Base-by-base conservation (phyloP, 2,797 vertebrate genomes). In the Atherinosoma microstoma region DNA sequence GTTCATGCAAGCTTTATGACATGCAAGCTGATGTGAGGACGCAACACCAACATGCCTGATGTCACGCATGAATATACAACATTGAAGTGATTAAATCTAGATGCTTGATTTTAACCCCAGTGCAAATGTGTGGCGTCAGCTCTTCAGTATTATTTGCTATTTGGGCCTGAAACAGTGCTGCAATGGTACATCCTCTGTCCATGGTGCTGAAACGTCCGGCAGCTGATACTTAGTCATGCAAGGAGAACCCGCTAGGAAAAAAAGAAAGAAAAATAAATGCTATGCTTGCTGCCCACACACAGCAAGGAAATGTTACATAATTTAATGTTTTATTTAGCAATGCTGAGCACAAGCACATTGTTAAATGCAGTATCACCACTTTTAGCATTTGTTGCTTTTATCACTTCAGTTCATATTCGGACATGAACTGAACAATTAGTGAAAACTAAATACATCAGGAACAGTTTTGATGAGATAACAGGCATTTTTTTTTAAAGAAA, bases 181-280 rank as follows among this genome's bases (percentile, higher is more conserved):
- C 6, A 4, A 40, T 5, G 42, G 11, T 22, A 0, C 24, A 8
- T 75, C 6, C 77, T 40, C 82, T 83, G 79, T 87, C 84, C 79
- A 0, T 73, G 85, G 88, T 84, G 75, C 83, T 90, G 83, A 89
- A 86, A 64, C 42, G 38, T 35, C 18, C 34, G 32, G 38, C 53
- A 2, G 18, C 24, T 40, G 18, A 65, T 24, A 22, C 42, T 67
- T 6, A 68, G 29, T 51, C 47, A 51, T 51, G 47, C n/a, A 51
- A 22, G 47, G 47, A 51, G 8, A 49, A 47, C 45, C 45, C 20
- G 8, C 45, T 8, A 49, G 47, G 47, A 51, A 4, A n/a, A 51
- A 20, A 47, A 8, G 8, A n/a, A 47, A 16, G 40, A 13, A 38
- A 38, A 15, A 16, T 20, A 20, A 20, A 20, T 49, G 47, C 18